These are phyloP conservation scores for Rhingia campestris DNA, from an alignment of 2,888 invertebrate species.

Conservation along the genomic window DNA sequence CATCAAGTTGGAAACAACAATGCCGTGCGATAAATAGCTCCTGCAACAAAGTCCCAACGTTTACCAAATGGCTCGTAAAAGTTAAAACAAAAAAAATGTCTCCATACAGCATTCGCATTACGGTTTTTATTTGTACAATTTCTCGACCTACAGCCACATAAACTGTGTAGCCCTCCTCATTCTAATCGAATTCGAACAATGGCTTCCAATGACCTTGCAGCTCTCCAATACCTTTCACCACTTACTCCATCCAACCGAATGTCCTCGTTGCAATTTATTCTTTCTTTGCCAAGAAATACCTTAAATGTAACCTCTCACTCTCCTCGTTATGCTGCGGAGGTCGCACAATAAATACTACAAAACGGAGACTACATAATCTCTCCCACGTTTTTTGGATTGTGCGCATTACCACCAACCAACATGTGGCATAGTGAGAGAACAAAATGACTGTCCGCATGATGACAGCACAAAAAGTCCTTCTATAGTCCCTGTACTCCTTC, in stretches of 20 bases:
- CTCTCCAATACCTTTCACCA: slow-evolving; percentile 17
- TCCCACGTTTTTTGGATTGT: slow-evolving; percentile 18
- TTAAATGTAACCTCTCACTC: neutral
- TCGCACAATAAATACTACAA: slow-evolving; percentile 10
- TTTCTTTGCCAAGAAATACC: slow-evolving; percentile 27
- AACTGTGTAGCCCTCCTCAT: slow-evolving; percentile 2
- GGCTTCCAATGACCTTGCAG: slow-evolving; percentile 67
- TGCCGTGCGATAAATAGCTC: neutral
- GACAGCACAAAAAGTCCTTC: slow-evolving; percentile 35
- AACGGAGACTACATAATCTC: slow-evolving; percentile 1
- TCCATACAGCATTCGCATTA: slow-evolving; percentile 22
- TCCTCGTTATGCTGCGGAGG: neutral
- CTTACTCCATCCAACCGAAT: slow-evolving; percentile 4
- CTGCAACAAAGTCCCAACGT: slow-evolving; percentile 29
- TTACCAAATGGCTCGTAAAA: slow-evolving; percentile 42
- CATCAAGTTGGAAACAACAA: neutral
- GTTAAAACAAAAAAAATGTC: slow-evolving; percentile 10
- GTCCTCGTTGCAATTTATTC: slow-evolving; percentile 34
- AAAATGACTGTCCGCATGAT: slow-evolving; percentile 49
- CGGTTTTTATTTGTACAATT: slow-evolving; percentile 13
- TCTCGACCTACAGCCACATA: neutral
- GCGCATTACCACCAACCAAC: slow-evolving; percentile 48
- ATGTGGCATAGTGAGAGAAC: slow-evolving; percentile 59
- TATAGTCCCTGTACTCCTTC: neutral
- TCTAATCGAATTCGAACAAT: neutral